Percentiles rank a stretch among this genome's conserved stretches.
Evolutionary conservation across 2,888 invertebrate species (phyloP).

Genomic region (Escarpia spicata): DNA sequence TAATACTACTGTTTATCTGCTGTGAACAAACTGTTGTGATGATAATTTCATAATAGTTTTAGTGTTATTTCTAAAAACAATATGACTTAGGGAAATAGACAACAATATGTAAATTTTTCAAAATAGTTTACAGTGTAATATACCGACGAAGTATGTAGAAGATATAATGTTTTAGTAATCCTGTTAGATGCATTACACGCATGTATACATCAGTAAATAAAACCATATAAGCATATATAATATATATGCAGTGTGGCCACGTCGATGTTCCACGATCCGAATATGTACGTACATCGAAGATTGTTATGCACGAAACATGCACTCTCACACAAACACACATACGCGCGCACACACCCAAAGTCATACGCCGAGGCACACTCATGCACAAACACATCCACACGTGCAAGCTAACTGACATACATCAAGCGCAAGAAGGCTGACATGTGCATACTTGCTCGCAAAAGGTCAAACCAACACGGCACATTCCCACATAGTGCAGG

Average conservation of each 20-base stretch:
- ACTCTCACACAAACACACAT: background rate
- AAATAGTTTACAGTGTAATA: too few relatives aligned
- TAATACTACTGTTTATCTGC: background rate
- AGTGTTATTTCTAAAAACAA: too few relatives aligned
- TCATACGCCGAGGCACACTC: background rate
- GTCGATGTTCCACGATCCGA: too few relatives aligned
- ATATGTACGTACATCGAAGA: too few relatives aligned
- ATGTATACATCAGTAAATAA: background rate
- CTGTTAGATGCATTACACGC: too few relatives aligned
- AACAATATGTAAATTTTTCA: too few relatives aligned
- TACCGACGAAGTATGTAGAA: too few relatives aligned
- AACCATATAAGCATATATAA: background rate
- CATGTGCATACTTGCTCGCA: background rate
- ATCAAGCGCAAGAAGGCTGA: background rate
- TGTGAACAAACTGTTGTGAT: background rate
- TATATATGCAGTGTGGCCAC: background rate
- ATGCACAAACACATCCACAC: background rate
- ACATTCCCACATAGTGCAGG: background rate
- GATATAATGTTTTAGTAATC: too few relatives aligned
- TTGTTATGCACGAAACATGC: background rate
- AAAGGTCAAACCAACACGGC: background rate
- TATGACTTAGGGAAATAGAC: too few relatives aligned
- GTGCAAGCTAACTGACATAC: background rate
- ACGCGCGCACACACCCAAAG: background rate
- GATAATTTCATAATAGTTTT: background rate